phyloP scores from a whole-genome alignment of 64 coral and sea anemone species.

The Actinia tenebrosa region DNA sequence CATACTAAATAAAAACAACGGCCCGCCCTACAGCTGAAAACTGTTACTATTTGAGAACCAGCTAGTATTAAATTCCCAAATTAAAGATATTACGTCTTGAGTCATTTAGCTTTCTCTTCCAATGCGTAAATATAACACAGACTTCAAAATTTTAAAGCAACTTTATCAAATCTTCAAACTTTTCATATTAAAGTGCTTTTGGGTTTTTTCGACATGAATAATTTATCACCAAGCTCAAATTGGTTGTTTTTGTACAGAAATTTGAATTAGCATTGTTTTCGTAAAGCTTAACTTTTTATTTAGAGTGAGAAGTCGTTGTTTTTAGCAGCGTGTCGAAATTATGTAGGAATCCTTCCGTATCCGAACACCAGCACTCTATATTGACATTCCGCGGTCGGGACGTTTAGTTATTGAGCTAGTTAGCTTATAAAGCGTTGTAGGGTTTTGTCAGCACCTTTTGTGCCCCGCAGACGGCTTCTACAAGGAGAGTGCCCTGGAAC shows the following conservation, averaged over 20 bases:
- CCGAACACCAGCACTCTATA: background rate
- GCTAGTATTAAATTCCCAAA: background rate
- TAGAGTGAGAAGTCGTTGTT: background rate
- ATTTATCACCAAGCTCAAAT: background rate
- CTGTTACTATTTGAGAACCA: background rate
- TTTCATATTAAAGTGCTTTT: background rate
- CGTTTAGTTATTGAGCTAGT: constrained; percentile 4
- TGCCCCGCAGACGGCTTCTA: background rate
- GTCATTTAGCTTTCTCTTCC: background rate
- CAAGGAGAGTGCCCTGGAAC: background rate
- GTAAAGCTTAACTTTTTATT: background rate
- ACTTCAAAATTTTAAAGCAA: background rate
- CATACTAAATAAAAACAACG: background rate
- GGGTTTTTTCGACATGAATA: background rate
- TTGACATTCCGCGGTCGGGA: background rate
- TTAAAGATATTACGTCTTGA: background rate
- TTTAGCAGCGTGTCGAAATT: background rate
- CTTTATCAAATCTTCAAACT: background rate
- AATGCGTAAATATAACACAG: background rate
- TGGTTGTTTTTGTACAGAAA: background rate
- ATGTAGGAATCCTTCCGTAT: background rate
- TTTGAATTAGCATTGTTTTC: background rate
- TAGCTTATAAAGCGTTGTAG: background rate
- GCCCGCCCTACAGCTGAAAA: background rate
- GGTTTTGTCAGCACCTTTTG: background rate